These are phyloP conservation scores for Limosa lapponica DNA, from an alignment of 2,797 vertebrate genomes.

Conservation along the genomic window DNA sequence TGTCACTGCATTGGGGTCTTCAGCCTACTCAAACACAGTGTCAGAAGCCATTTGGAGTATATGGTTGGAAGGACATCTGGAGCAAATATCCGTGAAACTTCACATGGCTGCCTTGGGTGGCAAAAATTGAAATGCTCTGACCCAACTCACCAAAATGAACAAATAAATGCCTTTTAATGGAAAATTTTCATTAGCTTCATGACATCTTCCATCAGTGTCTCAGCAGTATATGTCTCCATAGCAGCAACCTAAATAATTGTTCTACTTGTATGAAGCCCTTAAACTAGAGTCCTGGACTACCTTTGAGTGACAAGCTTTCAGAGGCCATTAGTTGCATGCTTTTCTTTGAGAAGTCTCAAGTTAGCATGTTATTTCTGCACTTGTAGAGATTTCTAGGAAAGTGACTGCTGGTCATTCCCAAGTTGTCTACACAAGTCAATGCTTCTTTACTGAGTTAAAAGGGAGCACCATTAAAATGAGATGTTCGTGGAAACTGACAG, in stretches of 20 bases:
- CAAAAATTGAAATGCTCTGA: background rate
- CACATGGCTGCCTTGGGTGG: background rate
- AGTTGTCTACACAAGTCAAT: background rate
- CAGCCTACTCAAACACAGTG: background rate
- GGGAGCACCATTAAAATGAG: background rate
- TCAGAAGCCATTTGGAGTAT: background rate
- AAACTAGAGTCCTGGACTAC: background rate
- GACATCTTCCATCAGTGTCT: background rate
- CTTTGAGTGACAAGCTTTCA: slow-evolving; percentile 4
- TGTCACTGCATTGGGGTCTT: background rate
- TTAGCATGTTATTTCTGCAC: background rate
- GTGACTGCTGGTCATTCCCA: slow-evolving; percentile 11
- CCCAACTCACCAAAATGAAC: background rate
- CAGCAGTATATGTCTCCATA: background rate
- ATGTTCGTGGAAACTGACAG: background rate
- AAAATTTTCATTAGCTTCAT: background rate
- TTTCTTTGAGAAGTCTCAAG: background rate
- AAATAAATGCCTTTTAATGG: background rate
- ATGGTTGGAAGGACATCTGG: background rate
- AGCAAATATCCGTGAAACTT: background rate
- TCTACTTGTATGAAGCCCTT: background rate
- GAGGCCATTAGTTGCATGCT: background rate
- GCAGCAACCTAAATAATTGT: background rate
- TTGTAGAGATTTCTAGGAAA: background rate
- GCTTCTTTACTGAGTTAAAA: background rate